A percentile compares a stretch with the other conserved stretches of the same genome.
Evolutionary conservation across 2,113 vertebrate species (phyloP).

Genomic region (Ictidomys tridecemlineatus): DNA sequence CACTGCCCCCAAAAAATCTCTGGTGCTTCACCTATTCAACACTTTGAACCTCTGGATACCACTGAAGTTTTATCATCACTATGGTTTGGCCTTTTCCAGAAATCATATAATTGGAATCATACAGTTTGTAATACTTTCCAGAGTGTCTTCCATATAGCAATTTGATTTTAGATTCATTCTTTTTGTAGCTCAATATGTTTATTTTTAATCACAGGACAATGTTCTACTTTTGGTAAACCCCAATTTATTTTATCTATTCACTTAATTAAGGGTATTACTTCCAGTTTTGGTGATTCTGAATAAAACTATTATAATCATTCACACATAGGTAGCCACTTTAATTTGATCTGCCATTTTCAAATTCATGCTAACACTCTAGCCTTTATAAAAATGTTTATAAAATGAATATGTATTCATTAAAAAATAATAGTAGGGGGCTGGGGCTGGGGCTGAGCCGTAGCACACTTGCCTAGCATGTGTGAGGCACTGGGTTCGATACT

Average conservation of each 20-base stretch:
- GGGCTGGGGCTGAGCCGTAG: too few species aligned
- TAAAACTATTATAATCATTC: slow-evolving; percentile 9
- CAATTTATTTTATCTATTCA: background rate
- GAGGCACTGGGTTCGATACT: too few species aligned
- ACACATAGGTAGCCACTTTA: background rate
- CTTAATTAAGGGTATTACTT: background rate
- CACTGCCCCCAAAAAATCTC: background rate
- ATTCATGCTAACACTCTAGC: background rate
- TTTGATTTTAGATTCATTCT: background rate
- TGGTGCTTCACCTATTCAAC: background rate
- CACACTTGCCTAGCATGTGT: too few species aligned
- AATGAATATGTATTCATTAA: background rate
- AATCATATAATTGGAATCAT: background rate
- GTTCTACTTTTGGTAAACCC: background rate
- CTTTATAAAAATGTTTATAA: slow-evolving; percentile 28
- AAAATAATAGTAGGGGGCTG: too few species aligned
- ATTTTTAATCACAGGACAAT: background rate
- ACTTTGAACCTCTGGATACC: background rate
- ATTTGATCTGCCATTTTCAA: background rate
- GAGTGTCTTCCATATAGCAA: background rate
- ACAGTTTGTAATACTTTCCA: background rate
- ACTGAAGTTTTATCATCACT: background rate
- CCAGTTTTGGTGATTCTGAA: background rate
- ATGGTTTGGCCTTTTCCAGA: background rate
- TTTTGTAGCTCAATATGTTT: background rate